Evolutionary conservation across 2,797 vertebrate species (phyloP).

Genomic region (Mico argentatus): DNA sequence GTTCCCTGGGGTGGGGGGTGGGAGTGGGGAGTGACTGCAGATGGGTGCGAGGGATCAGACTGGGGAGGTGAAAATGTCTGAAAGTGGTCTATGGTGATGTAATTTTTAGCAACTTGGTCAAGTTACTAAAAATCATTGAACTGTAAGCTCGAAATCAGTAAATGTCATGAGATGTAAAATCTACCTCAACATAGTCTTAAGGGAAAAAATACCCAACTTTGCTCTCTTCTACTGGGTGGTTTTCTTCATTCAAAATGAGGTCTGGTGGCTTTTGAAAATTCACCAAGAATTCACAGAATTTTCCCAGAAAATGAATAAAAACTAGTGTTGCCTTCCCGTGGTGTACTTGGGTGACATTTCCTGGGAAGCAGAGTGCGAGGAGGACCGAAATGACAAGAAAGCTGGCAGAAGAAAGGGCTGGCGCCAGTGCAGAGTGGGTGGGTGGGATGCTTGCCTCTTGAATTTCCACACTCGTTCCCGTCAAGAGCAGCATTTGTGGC

Average conservation of each 20-base stretch:
- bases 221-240: fast-evolving
- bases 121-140: background rate
- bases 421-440: background rate
- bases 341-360: background rate
- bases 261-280: background rate
- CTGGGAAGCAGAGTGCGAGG: background rate
- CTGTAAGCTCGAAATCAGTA: fast-evolving
- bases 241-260: background rate
- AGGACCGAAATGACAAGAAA: background rate
- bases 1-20: fast-evolving
- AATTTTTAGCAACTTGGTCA: background rate
- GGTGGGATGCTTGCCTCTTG: background rate
- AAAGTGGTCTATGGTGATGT: fast-evolving
- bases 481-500: background rate
- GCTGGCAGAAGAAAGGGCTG: fast-evolving
- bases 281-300: background rate
- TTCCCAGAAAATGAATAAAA: background rate
- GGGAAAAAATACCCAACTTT: background rate
- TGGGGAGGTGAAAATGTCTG: no score
- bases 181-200: fast-evolving
- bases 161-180: no score
- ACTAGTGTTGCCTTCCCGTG: fast-evolving
- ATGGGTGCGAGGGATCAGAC: fast-evolving
- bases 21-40: fast-evolving
- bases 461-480: fast-evolving